Evolutionary conservation across 35 echinoderm and acorn worm genomes (phyloP).

Genomic region (Nesometra sesokonis): DNA sequence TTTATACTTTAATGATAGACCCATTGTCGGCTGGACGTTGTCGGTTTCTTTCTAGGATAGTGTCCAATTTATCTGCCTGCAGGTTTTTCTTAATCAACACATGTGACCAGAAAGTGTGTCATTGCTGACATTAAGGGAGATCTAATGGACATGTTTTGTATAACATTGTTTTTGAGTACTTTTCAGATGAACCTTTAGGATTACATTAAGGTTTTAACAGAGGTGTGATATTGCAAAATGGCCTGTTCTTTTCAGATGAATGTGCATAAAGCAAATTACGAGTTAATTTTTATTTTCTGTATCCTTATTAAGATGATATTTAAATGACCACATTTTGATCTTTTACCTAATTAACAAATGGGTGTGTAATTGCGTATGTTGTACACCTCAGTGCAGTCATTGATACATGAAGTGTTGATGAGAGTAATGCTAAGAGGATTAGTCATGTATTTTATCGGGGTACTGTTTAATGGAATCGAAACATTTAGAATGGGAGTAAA

Average conservation of each 20-base stretch:
- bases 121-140: not conserved
- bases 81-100: not conserved
- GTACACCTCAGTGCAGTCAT: not conserved
- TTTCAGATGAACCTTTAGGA: not conserved
- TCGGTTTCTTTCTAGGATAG: not conserved
- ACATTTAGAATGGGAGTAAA: not conserved
- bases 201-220: not conserved
- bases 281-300: not conserved
- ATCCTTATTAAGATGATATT: not conserved
- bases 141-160: not conserved
- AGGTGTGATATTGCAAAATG: not conserved
- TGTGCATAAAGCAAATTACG: not conserved
- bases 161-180: not conserved
- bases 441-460: not conserved
- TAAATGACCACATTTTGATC: not conserved
- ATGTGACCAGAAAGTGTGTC: not conserved
- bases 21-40: not conserved
- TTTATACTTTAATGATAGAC: not conserved
- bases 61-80: not conserved
- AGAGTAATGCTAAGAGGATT: not conserved
- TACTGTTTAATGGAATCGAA: not conserved
- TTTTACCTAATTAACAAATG: not conserved
- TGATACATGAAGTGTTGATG: not conserved
- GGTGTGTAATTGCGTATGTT: not conserved
- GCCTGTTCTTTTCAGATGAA: not conserved